Evolutionary conservation across 2,888 invertebrate species (phyloP).

Genomic region (Cheilosia vernalis): DNA sequence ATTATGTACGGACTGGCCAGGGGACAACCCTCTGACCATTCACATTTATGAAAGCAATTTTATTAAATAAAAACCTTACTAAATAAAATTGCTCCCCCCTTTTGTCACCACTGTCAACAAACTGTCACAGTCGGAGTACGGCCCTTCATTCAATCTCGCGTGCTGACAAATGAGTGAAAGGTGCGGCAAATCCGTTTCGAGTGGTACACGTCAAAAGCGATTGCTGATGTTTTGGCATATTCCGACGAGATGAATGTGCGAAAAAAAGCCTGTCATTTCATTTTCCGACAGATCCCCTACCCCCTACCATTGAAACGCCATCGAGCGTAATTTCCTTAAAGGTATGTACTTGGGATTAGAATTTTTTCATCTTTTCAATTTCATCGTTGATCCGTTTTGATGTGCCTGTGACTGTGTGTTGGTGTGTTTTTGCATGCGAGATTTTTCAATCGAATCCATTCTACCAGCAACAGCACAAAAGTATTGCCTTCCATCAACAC

Average conservation of each 20-base stretch:
- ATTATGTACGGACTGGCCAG: too few species aligned
- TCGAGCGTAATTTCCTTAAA: slow-evolving; percentile 47
- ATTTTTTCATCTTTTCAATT: slow-evolving; percentile 40
- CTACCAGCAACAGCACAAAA: slow-evolving; percentile 18
- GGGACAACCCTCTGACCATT: too few species aligned
- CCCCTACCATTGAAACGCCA: slow-evolving; percentile 13
- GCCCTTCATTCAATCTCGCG: slow-evolving; percentile 4
- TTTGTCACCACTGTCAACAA: too few species aligned
- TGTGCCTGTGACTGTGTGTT: slow-evolving; percentile 1
- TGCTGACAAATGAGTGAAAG: neutral
- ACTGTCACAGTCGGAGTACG: too few species aligned
- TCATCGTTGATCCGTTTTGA: slow-evolving; percentile 21
- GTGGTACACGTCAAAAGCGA: slow-evolving; percentile 33
- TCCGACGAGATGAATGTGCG: slow-evolving; percentile 5
- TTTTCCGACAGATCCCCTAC: slow-evolving; percentile 8
- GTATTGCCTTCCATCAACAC: slow-evolving; percentile 43
- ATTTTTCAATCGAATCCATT: slow-evolving; percentile 42
- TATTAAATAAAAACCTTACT: too few species aligned
- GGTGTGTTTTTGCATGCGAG: neutral
- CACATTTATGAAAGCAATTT: too few species aligned
- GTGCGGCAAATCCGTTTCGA: slow-evolving; percentile 12
- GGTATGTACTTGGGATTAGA: slow-evolving; percentile 17
- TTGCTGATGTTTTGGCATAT: slow-evolving; percentile 28
- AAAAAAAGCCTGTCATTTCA: slow-evolving; percentile 16
- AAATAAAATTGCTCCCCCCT: too few species aligned